phyloP scores from a whole-genome alignment of 1,140 invertebrate genomes.

The Sitophilus oryzae region DNA sequence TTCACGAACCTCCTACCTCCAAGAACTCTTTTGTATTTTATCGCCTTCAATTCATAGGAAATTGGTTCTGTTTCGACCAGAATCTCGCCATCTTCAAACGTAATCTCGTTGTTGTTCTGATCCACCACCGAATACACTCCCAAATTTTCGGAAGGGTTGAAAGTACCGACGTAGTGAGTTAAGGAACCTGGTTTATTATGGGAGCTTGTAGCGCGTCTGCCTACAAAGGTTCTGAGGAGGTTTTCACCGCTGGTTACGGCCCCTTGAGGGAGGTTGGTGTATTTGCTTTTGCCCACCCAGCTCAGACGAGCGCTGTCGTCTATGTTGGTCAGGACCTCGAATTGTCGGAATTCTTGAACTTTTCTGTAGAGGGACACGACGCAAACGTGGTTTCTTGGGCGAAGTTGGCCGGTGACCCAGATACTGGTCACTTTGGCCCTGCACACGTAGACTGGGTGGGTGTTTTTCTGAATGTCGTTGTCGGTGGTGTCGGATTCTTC shows the following conservation, averaged over 20 bases:
- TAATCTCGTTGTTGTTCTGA: constrained; percentile 52
- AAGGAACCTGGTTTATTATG: constrained; percentile 43
- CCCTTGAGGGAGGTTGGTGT: constrained; percentile 53
- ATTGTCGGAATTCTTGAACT: constrained; percentile 54
- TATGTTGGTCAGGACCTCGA: constrained; percentile 71
- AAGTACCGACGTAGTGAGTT: constrained; percentile 61
- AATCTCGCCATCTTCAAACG: constrained; percentile 62
- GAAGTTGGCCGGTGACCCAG: constrained; percentile 62
- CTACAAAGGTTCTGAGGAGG: constrained; percentile 47
- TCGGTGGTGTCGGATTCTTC: constrained; percentile 17
- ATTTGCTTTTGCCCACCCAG: constrained; percentile 68
- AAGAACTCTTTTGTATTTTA: constrained; percentile 52
- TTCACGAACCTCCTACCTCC: constrained; percentile 51
- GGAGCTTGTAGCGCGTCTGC: constrained; percentile 44
- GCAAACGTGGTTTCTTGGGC: constrained; percentile 52
- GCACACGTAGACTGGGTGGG: constrained; percentile 60
- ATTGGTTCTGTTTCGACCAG: constrained; percentile 72
- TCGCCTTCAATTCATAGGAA: constrained; percentile 62
- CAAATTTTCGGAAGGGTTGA: constrained; percentile 55
- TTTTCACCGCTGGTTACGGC: constrained; percentile 56
- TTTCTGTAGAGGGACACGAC: constrained; percentile 57
- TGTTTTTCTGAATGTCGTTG: constrained; percentile 12
- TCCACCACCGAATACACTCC: constrained; percentile 63
- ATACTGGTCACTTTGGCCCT: constrained; percentile 61
- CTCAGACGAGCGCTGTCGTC: constrained; percentile 66